Evolutionary conservation across 2,888 invertebrate species (phyloP).

Genomic region (Coecobrya sp.): DNA sequence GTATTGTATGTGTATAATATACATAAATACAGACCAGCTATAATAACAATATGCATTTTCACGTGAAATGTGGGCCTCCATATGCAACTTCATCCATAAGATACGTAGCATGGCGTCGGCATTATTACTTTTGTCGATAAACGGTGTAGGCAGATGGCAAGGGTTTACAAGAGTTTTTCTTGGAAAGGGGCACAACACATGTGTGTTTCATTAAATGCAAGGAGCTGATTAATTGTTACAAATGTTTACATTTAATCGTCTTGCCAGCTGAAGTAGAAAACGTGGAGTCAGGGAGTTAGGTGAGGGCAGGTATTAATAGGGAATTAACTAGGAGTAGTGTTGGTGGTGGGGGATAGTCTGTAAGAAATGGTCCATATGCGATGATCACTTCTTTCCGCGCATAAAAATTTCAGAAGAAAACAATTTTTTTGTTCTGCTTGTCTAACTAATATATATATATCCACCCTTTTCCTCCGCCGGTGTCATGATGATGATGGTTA

Average conservation of each 20-base stretch:
- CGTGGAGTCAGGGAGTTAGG: conserved; percentile 42
- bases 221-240: conserved; percentile 74
- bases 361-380: conserved; percentile 33
- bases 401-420: not conserved
- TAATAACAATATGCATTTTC: not conserved
- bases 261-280: conserved; percentile 56
- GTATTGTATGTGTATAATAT: not conserved
- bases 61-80: not conserved
- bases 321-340: conserved; percentile 57
- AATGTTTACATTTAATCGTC: conserved; percentile 68
- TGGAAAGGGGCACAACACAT: conserved; percentile 1
- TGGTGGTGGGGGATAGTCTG: not conserved
- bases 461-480: not conserved
- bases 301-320: conserved; percentile 66
- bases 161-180: conserved; percentile 43
- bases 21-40: not conserved
- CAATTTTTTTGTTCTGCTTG: not conserved
- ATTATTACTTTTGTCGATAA: conserved; percentile 32
- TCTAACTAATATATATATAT: not conserved
- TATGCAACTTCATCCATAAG: not conserved
- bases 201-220: conserved; percentile 62
- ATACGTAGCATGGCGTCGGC: not conserved
- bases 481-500: conserved; percentile 17
- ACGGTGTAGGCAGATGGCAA: conserved; percentile 7
- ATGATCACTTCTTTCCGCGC: not conserved